phyloP scores from a whole-genome alignment of 1,140 invertebrate genomes.

The Mamestra configurata region DNA sequence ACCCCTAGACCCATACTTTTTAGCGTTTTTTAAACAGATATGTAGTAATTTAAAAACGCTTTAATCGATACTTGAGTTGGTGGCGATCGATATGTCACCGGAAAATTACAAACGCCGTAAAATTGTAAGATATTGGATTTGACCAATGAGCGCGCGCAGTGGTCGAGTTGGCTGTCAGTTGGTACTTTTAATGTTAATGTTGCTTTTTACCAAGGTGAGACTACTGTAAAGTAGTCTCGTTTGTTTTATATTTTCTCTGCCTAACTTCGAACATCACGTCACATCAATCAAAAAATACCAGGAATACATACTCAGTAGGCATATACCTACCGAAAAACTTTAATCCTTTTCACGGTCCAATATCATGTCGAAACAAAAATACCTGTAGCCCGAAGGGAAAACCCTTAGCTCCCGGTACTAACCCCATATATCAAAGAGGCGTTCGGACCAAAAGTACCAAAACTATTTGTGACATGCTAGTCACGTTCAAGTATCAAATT shows the following conservation, averaged over 20 bases:
- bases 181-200: too few species aligned
- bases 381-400: conserved; percentile 4
- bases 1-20: too few species aligned
- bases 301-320: background rate
- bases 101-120: too few species aligned
- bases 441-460: conserved; percentile 37
- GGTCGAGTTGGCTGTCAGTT: too few species aligned
- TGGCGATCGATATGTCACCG: too few species aligned
- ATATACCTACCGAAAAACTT: background rate
- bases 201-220: too few species aligned
- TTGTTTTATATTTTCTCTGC: background rate
- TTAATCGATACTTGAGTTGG: too few species aligned
- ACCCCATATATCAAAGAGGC: conserved; percentile 34
- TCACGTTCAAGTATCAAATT: conserved; percentile 38
- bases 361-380: conserved; percentile 27
- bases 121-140: too few species aligned
- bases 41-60: too few species aligned
- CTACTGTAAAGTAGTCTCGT: too few species aligned
- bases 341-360: conserved; percentile 25
- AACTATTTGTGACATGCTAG: conserved; percentile 42
- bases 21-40: too few species aligned
- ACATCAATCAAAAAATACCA: background rate
- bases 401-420: background rate
- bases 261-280: background rate
- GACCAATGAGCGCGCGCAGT: too few species aligned